Percentiles rank a stretch among this genome's conserved stretches.
Evolutionary conservation across 2,797 vertebrate species (phyloP).

Genomic region (Malurus leucopterus): DNA sequence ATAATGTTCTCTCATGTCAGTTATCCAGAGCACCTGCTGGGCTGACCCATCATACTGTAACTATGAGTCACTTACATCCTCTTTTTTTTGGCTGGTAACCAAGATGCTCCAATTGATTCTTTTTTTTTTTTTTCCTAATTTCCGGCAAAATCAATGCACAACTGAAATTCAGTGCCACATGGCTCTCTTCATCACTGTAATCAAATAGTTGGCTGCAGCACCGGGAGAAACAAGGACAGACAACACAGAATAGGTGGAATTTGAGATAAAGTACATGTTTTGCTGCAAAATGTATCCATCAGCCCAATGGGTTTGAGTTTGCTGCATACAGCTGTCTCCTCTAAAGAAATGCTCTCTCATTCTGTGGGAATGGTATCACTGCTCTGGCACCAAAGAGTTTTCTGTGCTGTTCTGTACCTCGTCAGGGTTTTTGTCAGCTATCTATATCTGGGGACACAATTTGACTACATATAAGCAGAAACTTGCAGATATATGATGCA

Average conservation of each 20-base stretch:
- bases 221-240: not conserved
- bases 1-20: slow-evolving; percentile 21
- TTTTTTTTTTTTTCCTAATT: slow-evolving; percentile 17
- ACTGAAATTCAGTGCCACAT: not conserved
- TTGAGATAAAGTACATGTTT: not conserved
- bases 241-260: not conserved
- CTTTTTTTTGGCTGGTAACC: slow-evolving; percentile 16
- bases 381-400: not conserved
- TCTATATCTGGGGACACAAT: not conserved
- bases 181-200: slow-evolving; percentile 1
- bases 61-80: slow-evolving; percentile 6
- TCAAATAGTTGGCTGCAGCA: slow-evolving; percentile 7
- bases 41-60: not conserved
- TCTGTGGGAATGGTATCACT: not conserved
- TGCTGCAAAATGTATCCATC: not conserved
- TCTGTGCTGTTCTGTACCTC: not conserved
- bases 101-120: slow-evolving; percentile 7
- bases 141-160: slow-evolving; percentile 41
- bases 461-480: not conserved
- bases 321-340: not conserved
- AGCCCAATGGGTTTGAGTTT: not conserved
- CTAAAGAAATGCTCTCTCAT: not conserved
- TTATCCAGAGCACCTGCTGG: slow-evolving; percentile 26
- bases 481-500: not conserved
- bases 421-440: not conserved